Evolutionary conservation across 2,797 vertebrate genomes (phyloP), one percentile per base, ranked within the genome.

Genomic region (Sebastes matsubarae): DNA sequence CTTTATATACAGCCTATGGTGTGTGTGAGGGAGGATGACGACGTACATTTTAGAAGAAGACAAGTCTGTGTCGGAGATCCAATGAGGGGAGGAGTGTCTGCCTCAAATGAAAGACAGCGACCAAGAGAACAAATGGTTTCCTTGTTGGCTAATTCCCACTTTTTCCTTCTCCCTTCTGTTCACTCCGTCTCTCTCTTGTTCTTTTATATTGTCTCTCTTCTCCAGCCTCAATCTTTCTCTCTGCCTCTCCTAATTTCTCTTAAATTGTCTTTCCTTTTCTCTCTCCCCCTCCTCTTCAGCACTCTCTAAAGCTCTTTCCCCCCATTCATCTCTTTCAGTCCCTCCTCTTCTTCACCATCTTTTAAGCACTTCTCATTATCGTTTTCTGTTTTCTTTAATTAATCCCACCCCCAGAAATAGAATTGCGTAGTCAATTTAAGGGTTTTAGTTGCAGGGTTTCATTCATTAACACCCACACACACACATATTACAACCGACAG

Each of bases 401-500:
- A 88, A 88, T 81, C 81, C 72, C 22, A 27, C 25, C 52, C 32
- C 46, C 68, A 77, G 72, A 86, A 86, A 87, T 77, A 75, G 77
- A 75, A 73, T 68, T 50, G 50, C 64, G 42, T 75, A 69, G 87
- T 87, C 64, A 79, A 29, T 79, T 77, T 55, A 68, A 46, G 9
- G 0, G 36, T n/a, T 77, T 81, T 67, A 70, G 64, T 70, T 61
- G 67, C 18, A 68, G 68, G 42, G n/a, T 77, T 85, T 77, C 58
- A 76, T 82, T 85, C 55, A 83, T 80, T 65, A 72, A 80, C 60
- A 20, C 77, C 38, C 65, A 77, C 79, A n/a, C 20, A 64, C 71
- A 30, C 12, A 14, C 36, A 22, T 32, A 42, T 30, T 61, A 73
- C 60, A 87, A 63, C 63, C 42, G 69, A 13, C 36, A 24, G 27